Base-by-base conservation (phyloP, 2,797 vertebrate species). In the Lophius americanus region DNA sequence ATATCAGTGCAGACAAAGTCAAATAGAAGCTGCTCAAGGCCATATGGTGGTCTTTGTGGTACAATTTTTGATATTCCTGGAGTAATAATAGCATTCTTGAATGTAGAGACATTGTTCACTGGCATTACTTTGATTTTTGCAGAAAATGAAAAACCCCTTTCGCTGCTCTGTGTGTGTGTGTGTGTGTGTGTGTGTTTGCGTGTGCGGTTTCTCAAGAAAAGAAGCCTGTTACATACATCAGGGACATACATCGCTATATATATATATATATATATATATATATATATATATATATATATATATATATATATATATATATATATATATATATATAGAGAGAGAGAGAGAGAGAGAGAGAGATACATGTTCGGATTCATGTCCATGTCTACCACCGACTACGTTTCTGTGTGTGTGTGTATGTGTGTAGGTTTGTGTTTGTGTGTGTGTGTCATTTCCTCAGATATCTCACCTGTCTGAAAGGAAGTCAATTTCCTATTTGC, bases 401-500 rank as follows among this genome's bases (percentile, higher is more conserved):
- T 23, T 23, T 23, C 23, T 76, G 60, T 55, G 9, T 8, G 10
- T 32, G 43, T 36, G 11, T 39, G 55, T 36, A 51, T 4, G 12
- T 14, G 55, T 55, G 49, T 50, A 38, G 60, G 57, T 55, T 12
- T 50, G 54, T 44, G 12, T 36, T n/a, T 68, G 46, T 12, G 41
- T 38, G 59, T 51, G 63, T 41, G 52, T 14, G 44, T 61, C 36
- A 68, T 72, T 70, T 73, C 73, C 51, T 78, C 69, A 43, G 67
- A 83, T 85, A 75, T 66, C 73, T 87, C 83, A 81, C 71, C 6
- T 1, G 76, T 77, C 62, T 77, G 87, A 89, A 85, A 86, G 82
- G 70, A 87, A 88, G 83, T 90, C 86, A 86, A 87, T 89, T 87
- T 88, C 74, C 82, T 83, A 87, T 89, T 89, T 88, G 85, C 88